A percentile compares a stretch with the other conserved stretches of the same genome.
These are phyloP conservation scores for Sebastes oblongus DNA, from an alignment of 2,797 vertebrate species.

Conservation along the genomic window DNA sequence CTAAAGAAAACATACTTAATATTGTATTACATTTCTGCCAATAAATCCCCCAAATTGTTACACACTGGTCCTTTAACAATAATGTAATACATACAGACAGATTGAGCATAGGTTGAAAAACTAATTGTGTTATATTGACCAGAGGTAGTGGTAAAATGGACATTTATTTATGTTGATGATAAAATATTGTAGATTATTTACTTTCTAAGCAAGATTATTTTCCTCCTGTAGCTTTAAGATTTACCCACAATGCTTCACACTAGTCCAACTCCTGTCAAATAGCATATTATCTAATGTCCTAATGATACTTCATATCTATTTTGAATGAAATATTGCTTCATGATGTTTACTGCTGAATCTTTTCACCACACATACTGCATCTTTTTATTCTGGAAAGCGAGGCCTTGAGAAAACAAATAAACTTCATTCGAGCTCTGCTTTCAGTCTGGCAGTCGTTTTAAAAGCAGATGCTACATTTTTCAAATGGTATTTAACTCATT, in stretches of 20 bases:
- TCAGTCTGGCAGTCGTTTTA: constrained; percentile 1
- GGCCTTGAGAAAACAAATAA: constrained; percentile 13
- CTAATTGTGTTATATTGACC: background rate
- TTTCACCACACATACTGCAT: background rate
- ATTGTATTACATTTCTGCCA: too few relatives aligned
- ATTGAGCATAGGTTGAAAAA: background rate
- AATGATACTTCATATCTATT: background rate
- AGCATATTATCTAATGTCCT: background rate
- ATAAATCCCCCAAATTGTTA: too few relatives aligned
- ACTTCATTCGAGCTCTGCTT: background rate
- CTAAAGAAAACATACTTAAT: too few relatives aligned
- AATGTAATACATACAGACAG: background rate
- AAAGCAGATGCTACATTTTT: constrained; percentile 17
- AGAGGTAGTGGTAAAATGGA: background rate
- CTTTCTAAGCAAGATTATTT: background rate
- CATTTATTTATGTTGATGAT: background rate
- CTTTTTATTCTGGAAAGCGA: background rate
- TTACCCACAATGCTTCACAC: background rate
- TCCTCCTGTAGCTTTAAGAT: background rate
- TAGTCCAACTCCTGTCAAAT: background rate
- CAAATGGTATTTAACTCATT: constrained; percentile 35
- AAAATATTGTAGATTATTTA: background rate
- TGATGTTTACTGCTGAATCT: background rate
- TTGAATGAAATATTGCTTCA: background rate
- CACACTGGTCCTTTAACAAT: too few relatives aligned